Evolutionary conservation across 2,888 invertebrate species (phyloP), one percentile per base, ranked within the genome.

Genomic region (Mechanitis mazaeus): DNA sequence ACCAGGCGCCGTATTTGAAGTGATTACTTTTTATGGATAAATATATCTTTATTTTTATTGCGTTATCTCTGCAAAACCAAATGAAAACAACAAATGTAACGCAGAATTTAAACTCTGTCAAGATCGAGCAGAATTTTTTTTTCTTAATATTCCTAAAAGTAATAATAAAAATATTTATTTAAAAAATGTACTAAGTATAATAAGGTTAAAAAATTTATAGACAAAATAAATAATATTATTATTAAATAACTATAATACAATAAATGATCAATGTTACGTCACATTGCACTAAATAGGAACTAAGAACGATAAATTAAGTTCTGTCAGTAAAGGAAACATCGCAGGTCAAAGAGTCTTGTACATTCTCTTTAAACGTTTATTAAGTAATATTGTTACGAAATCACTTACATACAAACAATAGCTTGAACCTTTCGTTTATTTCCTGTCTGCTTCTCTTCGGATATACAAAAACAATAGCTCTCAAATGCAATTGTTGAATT

Each of bases 391-490:
- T 67, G 68, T 85, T 84, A 80, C 76, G 82, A 79, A 81, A 84
- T 77, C 66, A 60, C 69, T 73, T 72, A 74, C 74, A 57, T 73
- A 74, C 70, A 69, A 80, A 85, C 86, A 85, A 85, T 85, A 75
- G 77, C 31, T 45, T 45, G 69, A 75, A 73, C 77, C 79, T 82
- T 80, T 83, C 72, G 73, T 71, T 74, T 74, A 73, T 76, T 85
- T 85, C 85, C 85, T 81, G 76, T 72, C 77, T 70, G 75, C 76
- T 79, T 80, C 79, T 83, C 79, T 75, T 77, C 75, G 72, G 71
- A 80, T 75, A 73, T 78, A 58, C 56, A 62, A 79, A 81, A 79
- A 86, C 84, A 85, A 85, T 80, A 81, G 76, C 62, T 69, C 73
- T 76, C 76, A 79, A 78, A 80, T 68, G 69, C 75, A 75, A 81